These are phyloP conservation scores for Corynorhinus townsendii DNA, from an alignment of 2,113 vertebrate species.

Conservation along the genomic window DNA sequence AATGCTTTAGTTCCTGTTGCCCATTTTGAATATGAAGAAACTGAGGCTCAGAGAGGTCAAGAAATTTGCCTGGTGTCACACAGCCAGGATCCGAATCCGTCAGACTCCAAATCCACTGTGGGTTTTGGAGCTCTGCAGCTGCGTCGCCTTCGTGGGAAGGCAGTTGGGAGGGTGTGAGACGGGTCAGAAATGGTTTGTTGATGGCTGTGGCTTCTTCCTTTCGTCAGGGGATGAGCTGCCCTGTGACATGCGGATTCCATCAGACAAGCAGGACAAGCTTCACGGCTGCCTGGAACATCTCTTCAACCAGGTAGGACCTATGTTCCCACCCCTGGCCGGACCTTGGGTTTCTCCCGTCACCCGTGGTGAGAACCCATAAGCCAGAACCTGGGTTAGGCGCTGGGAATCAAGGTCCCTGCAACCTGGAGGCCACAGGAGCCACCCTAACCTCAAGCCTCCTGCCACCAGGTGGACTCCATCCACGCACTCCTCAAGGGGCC, in stretches of 20 bases:
- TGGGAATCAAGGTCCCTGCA: background rate
- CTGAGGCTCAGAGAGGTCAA: background rate
- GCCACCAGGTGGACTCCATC: constrained; percentile 92
- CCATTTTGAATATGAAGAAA: background rate
- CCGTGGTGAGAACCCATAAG: background rate
- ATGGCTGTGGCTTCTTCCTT: background rate
- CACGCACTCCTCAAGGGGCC: constrained; percentile 92
- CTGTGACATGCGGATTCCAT: constrained; percentile 96
- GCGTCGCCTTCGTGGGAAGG: rapidly evolving
- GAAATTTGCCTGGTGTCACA: background rate
- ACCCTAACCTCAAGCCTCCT: background rate
- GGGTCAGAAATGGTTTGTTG: background rate
- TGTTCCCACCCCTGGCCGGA: background rate
- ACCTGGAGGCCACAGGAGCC: background rate
- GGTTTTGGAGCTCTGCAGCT: background rate
- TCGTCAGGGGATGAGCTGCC: constrained; percentile 93
- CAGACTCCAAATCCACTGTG: background rate
- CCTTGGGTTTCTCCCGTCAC: background rate
- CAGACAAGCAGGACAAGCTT: constrained; percentile 97
- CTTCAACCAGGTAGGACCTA: constrained; percentile 91
- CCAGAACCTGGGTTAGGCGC: background rate
- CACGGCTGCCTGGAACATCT: constrained; percentile 98
- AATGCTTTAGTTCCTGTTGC: background rate
- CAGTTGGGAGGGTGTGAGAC: background rate
- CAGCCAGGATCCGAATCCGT: background rate